Conservation (phyloP, 2,888 invertebrate species). For the Dicyrtoma fusca region DNA sequence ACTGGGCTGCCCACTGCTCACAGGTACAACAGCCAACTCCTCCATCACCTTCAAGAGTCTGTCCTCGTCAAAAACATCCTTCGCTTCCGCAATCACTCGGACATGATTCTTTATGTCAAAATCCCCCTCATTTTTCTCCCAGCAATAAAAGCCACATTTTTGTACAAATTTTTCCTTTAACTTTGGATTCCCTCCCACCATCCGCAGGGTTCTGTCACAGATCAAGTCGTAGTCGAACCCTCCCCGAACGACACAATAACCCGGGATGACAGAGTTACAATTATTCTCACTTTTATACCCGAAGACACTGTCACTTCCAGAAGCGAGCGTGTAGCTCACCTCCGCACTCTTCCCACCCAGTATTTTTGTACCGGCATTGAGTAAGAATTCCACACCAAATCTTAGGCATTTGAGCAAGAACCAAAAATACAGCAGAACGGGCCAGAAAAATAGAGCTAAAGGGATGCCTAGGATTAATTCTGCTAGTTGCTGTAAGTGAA, state of each 20-base stretch:
- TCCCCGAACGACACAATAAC: conserved; percentile 48
- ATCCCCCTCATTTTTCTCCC: conserved; percentile 40
- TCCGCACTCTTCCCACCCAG: background rate
- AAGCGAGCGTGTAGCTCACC: conserved; percentile 26
- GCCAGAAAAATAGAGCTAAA: conserved; percentile 24
- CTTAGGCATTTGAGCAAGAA: background rate
- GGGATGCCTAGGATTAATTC: conserved; percentile 20
- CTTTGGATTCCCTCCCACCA: conserved; percentile 42
- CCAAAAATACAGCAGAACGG: background rate
- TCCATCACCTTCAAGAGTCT: conserved; percentile 41
- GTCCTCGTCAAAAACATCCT: conserved; percentile 39
- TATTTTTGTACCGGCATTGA: conserved; percentile 6
- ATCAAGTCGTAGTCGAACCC: conserved; percentile 41
- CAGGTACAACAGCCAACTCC: conserved; percentile 27
- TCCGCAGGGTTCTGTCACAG: conserved; percentile 23
- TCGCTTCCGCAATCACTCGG: conserved; percentile 36
- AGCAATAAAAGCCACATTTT: conserved; percentile 48
- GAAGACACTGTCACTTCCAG: conserved; percentile 48
- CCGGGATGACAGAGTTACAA: conserved; percentile 45
- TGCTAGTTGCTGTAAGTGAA: background rate
- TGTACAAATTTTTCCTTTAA: conserved; percentile 39
- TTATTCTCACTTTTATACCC: conserved; percentile 45
- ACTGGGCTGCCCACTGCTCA: conserved; percentile 36
- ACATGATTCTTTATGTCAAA: conserved; percentile 46
- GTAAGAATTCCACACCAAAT: background rate